A percentile compares a stretch with the other conserved stretches of the same genome.
Evolutionary conservation across 2,797 vertebrate genomes (phyloP).

Genomic region (Hippopotamyrus pictus): DNA sequence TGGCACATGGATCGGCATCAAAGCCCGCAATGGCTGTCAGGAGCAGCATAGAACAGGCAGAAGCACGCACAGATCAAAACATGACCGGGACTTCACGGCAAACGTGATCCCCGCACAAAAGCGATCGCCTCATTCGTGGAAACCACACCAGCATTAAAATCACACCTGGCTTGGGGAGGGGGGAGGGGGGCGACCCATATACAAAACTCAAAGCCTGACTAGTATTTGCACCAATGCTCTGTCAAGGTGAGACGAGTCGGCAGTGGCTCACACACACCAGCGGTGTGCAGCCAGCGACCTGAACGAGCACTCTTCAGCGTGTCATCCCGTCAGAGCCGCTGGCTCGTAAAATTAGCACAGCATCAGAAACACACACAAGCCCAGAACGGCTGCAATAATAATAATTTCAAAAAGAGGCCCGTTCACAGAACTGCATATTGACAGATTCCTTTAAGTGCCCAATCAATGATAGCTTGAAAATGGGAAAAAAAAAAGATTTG

Average conservation of each 20-base stretch:
- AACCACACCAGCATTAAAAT: not conserved
- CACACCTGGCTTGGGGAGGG: not conserved
- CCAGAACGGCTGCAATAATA: not conserved
- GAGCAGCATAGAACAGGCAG: not conserved
- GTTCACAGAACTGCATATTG: not conserved
- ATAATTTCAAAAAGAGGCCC: not conserved
- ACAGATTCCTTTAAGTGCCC: not conserved
- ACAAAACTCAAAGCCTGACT: not conserved
- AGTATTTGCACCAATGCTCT: not conserved
- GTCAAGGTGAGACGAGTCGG: not conserved
- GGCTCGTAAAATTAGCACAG: not conserved
- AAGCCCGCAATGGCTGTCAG: not conserved
- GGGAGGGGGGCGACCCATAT: not conserved
- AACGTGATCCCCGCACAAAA: not conserved
- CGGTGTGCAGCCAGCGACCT: not conserved
- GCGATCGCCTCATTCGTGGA: not conserved
- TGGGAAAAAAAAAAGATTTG: not conserved
- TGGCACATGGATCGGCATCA: not conserved
- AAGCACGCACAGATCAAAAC: not conserved
- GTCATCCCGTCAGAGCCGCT: not conserved
- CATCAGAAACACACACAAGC: slow-evolving; percentile 17
- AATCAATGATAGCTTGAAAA: not conserved
- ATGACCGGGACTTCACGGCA: not conserved
- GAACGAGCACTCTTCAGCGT: not conserved
- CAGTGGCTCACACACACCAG: not conserved